Conservation (phyloP, 2,888 invertebrate genomes). For the Pelosia muscerda region DNA sequence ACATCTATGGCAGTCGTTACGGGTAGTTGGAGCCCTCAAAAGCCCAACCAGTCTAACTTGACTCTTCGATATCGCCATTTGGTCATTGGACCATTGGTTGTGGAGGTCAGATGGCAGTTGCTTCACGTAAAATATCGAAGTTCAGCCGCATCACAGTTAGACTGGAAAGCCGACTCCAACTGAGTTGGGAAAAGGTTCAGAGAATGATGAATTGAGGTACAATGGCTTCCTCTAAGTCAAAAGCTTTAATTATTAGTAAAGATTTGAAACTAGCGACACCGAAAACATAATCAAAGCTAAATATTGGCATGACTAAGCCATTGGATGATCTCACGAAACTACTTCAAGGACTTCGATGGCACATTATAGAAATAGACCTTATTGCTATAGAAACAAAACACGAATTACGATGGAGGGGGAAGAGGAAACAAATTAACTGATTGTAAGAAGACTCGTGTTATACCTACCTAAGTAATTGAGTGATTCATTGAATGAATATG, state of each 20-base stretch:
- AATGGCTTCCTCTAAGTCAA: too few relatives aligned
- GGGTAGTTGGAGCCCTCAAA: too few relatives aligned
- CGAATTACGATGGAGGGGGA: conserved; percentile 24
- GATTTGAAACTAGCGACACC: background rate
- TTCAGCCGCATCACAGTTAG: too few relatives aligned
- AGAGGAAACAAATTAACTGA: conserved; percentile 25
- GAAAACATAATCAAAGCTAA: background rate
- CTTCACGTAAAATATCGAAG: too few relatives aligned
- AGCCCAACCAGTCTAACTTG: too few relatives aligned
- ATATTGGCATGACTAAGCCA: background rate
- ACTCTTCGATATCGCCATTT: too few relatives aligned
- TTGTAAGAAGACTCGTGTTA: conserved; percentile 19
- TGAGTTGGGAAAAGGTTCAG: background rate
- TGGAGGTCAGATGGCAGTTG: too few relatives aligned
- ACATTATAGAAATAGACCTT: conserved; percentile 18
- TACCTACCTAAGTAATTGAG: too few relatives aligned
- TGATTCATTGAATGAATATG: conserved; percentile 16
- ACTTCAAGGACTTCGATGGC: conserved; percentile 18
- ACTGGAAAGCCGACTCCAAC: too few relatives aligned
- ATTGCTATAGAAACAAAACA: conserved; percentile 12
- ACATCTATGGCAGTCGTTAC: too few relatives aligned
- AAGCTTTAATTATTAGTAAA: too few relatives aligned
- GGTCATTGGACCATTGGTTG: too few relatives aligned
- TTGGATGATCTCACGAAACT: conserved; percentile 25
- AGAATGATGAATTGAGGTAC: background rate